These are phyloP conservation scores for Leucozona laternaria DNA, from an alignment of 2,888 invertebrate genomes.

Conservation along the genomic window DNA sequence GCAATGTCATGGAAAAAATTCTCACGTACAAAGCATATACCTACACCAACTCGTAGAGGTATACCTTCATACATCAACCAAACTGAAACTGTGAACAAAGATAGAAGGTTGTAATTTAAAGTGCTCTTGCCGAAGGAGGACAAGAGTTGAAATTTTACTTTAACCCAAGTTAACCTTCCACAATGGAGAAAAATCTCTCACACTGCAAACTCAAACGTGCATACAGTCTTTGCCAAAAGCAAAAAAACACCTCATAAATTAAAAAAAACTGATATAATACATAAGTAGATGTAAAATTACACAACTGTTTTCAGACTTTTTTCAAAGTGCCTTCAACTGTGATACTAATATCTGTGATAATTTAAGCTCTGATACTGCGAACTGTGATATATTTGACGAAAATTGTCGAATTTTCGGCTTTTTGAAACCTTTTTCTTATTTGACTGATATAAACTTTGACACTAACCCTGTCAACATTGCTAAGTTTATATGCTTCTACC, in stretches of 20 bases:
- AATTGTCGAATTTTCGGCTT: too few relatives aligned
- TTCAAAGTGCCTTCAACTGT: too few relatives aligned
- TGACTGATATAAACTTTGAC: too few relatives aligned
- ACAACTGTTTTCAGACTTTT: too few relatives aligned
- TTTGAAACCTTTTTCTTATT: too few relatives aligned
- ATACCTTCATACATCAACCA: neutral
- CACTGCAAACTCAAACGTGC: neutral
- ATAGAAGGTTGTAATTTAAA: neutral
- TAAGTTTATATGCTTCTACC: too few relatives aligned
- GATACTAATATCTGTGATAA: too few relatives aligned
- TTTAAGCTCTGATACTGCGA: too few relatives aligned
- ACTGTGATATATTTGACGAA: too few relatives aligned
- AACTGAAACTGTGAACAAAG: neutral
- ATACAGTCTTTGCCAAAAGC: neutral
- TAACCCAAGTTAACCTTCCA: constrained; percentile 7
- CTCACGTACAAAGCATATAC: constrained; percentile 13
- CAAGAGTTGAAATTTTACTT: neutral
- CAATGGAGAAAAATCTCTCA: neutral
- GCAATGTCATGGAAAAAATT: constrained; percentile 15
- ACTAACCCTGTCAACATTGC: too few relatives aligned
- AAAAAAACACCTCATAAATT: neutral
- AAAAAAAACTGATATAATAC: neutral
- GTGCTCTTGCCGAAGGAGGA: neutral
- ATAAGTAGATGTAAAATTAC: too few relatives aligned
- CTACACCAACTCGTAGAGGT: too few relatives aligned